phyloP scores from a whole-genome alignment of 2,888 invertebrate genomes.

The Xestia sexstrigata region DNA sequence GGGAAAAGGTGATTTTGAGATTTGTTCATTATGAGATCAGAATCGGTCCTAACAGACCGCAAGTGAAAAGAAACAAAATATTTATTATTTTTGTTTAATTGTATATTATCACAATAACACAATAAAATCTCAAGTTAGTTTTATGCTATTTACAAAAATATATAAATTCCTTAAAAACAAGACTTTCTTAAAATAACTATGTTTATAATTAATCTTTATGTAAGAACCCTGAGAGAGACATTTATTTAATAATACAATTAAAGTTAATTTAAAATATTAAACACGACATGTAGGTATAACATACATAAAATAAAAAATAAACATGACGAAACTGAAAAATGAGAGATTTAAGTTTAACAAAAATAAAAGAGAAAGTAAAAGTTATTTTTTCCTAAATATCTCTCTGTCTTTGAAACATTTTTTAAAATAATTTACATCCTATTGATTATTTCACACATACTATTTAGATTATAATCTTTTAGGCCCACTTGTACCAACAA shows the following conservation, averaged over 20 bases:
- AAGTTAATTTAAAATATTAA: constrained; percentile 32
- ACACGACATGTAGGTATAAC: constrained; percentile 28
- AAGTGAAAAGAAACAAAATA: background rate
- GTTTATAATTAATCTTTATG: constrained; percentile 10
- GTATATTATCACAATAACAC: constrained; percentile 63
- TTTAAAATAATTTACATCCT: background rate
- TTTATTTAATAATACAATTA: constrained; percentile 19
- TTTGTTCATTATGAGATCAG: background rate
- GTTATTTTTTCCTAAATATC: background rate
- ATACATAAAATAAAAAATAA: background rate
- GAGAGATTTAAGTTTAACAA: too few species aligned
- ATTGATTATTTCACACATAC: constrained; percentile 1
- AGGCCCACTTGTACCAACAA: background rate
- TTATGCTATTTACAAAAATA: constrained; percentile 65
- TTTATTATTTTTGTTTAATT: constrained; percentile 38
- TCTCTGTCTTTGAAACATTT: background rate
- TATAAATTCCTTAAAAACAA: constrained; percentile 53
- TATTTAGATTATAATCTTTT: background rate
- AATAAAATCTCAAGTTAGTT: constrained; percentile 64
- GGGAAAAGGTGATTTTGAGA: too few species aligned
- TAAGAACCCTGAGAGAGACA: constrained; percentile 61
- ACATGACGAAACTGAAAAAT: background rate
- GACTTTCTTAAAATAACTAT: constrained; percentile 13
- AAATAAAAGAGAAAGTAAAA: too few species aligned
- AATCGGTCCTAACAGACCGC: background rate